Conservation (phyloP, 2,797 vertebrate genomes). For the Emydoidea blandingii region DNA sequence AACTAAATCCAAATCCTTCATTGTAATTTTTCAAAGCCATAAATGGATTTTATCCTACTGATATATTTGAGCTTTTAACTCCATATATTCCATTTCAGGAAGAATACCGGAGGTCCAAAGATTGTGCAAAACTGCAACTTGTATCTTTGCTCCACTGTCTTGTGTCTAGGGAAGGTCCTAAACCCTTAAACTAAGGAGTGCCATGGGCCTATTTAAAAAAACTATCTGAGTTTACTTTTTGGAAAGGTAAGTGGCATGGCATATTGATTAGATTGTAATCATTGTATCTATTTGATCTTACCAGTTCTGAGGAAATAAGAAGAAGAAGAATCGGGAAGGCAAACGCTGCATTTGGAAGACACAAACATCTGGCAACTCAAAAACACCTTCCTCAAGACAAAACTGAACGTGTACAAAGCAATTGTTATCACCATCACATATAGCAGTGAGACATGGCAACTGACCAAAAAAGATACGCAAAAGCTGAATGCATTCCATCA, state of each 20-base stretch:
- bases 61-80: rapidly evolving
- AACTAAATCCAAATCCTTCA: neutral
- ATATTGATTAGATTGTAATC: neutral
- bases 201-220: neutral
- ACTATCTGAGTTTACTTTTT: neutral
- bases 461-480: too few relatives aligned
- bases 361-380: too few relatives aligned
- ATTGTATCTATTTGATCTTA: neutral
- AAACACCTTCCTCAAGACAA: too few relatives aligned
- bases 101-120: neutral
- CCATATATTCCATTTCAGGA: rapidly evolving
- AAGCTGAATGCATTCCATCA: too few relatives aligned
- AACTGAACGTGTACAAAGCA: too few relatives aligned
- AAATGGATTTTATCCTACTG: neutral
- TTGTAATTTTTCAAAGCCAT: rapidly evolving
- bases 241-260: neutral
- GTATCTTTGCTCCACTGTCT: neutral
- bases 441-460: too few relatives aligned
- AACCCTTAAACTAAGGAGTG: neutral
- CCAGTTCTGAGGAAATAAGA: too few relatives aligned
- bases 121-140: neutral
- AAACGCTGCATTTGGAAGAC: too few relatives aligned
- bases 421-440: too few relatives aligned
- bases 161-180: neutral
- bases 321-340: too few relatives aligned